Percentiles rank a stretch among this genome's conserved stretches.
Evolutionary conservation across 1,140 invertebrate genomes (phyloP).

Genomic region (Scaptomyza graminum): DNA sequence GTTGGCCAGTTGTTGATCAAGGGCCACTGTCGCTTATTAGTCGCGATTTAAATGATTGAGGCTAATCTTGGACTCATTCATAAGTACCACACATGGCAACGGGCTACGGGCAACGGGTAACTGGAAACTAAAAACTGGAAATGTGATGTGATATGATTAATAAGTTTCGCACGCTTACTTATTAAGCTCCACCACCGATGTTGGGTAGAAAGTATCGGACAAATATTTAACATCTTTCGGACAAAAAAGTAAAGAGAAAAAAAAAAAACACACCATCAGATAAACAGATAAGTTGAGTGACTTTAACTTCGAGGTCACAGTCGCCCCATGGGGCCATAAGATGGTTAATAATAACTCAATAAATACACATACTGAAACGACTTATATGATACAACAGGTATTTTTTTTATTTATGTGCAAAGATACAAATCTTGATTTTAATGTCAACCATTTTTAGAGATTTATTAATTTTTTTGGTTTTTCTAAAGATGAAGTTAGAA

Average conservation of each 20-base stretch:
- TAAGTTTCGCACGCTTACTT: conserved; percentile 78
- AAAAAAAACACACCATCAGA: not conserved
- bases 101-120: conserved; percentile 24
- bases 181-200: conserved; percentile 49
- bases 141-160: conserved; percentile 69
- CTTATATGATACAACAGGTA: conserved; percentile 2
- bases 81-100: conserved; percentile 58
- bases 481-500: too few species aligned
- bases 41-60: conserved; percentile 64
- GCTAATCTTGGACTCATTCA: conserved; percentile 73
- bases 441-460: too few species aligned
- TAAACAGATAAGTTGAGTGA: conserved; percentile 11
- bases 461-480: too few species aligned
- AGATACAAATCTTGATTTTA: not conserved
- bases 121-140: conserved; percentile 20
- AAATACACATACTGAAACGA: not conserved
- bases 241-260: conserved; percentile 12
- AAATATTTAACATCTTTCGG: conserved; percentile 7
- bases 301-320: conserved; percentile 4
- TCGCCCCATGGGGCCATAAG: not conserved
- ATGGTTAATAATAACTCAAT: not conserved
- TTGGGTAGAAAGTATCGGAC: conserved; percentile 34
- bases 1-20: conserved; percentile 48
- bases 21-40: conserved; percentile 52
- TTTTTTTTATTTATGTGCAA: not conserved